Evolutionary conservation across 2,113 vertebrate genomes (phyloP), one percentile per base, ranked within the genome.

Genomic region (Polypterus bichir): DNA sequence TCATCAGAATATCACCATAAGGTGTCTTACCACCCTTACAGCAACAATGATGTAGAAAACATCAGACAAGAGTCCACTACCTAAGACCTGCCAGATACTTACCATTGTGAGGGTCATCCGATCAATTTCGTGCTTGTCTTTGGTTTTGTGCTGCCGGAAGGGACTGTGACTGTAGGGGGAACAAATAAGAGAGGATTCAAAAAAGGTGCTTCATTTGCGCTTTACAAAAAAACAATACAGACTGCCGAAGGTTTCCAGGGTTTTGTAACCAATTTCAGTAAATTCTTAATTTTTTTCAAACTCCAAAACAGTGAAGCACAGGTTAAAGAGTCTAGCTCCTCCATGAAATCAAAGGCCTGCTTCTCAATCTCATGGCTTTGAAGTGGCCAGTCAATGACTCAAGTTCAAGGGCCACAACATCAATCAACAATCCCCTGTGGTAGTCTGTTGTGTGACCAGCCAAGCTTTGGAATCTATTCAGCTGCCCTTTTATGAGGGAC

Each of bases 61-160:
- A 53, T 53, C n/a, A n/a, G 52, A 53, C 52, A 53, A n/a, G 2
- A 53, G 52, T 53, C 52, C 7, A 8, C 7, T n/a, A 53, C n/a
- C 7, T 3, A 6, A 5, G 27, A 27, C 27, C 27, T 27, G 27
- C 27, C 27, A 5, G 1, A 6, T 7, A 49, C 89, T 92, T 88
- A 98, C 96, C 94, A 92, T 90, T 4, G 96, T 98, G 65, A 98
- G 92, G 0, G 96, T 98, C 96, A 97, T 95, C 65, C 96, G 87
- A 86, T 98, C 94, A 0, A 98, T 98, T 82, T 98, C 94, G 0
- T 97, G 94, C 84, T 98, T 98, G 69, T 98, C 94, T 93, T 98
- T 98, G 88, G 96, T 98, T 88, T 98, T 98, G 80, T 98, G 96
- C 69, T 98, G 96, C 64, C 96, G 83, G 86, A 98, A 98, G 52